phyloP scores from a whole-genome alignment of 2,797 vertebrate genomes.

The Kryptopterus vitreolus region DNA sequence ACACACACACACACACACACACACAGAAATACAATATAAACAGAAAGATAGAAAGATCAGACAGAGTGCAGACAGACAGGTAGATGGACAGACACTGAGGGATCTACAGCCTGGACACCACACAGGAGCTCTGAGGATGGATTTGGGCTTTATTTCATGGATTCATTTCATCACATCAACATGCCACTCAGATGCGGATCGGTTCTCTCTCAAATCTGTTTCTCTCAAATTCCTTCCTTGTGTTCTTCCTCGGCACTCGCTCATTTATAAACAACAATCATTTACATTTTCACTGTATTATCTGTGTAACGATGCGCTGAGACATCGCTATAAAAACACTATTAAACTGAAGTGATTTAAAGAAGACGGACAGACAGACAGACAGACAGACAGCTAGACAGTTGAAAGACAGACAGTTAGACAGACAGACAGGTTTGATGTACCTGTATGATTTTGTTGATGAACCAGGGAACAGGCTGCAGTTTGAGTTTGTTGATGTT shows the following conservation, averaged over 20 bases:
- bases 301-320: no score
- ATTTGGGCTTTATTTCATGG: no score
- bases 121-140: no score
- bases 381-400: not conserved
- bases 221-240: no score
- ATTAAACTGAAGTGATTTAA: no score
- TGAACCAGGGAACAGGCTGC: slow-evolving; percentile 91
- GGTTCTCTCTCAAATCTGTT: no score
- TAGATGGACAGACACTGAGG: not conserved
- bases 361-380: not conserved
- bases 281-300: no score
- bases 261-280: no score
- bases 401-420: not conserved
- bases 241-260: no score
- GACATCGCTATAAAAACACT: no score
- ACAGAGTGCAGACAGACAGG: not conserved
- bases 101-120: not conserved
- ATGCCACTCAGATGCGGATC: no score
- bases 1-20: slow-evolving; percentile 31
- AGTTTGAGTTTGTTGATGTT: slow-evolving; percentile 83
- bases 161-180: no score
- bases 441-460: slow-evolving; percentile 94
- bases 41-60: not conserved
- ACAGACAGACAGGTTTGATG: not conserved
- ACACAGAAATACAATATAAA: not conserved